Base-by-base conservation (phyloP, 2,113 vertebrate genomes). In the Malurus melanocephalus region DNA sequence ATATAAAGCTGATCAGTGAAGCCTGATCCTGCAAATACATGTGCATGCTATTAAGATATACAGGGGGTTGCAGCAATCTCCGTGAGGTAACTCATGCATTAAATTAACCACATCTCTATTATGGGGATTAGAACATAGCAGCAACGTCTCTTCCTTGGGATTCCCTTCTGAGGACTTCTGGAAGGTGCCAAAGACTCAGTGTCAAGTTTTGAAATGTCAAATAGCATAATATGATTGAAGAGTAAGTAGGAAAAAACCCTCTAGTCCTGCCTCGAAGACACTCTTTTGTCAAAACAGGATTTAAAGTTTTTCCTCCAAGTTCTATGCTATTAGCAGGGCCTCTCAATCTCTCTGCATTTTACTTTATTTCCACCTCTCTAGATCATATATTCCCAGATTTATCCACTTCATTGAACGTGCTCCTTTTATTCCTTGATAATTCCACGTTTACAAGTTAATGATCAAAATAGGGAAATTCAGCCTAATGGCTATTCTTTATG, bases 291-390 rank as follows among this genome's bases (percentile, higher is more conserved):
- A 61, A 23, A 85, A 22, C 51, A 89, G 59, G 24, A 51, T 57
- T 76, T 73, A 13, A 3, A 80, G 59, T 3, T 59, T 78, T 59
- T 24, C 26, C 26, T 60, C 77, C 0, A 5, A 48, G 38, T 51
- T 73, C 32, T 20, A 3, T 0, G 0, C 26, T 38, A 9, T 53
- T 27, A 49, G 42, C 5, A 45, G 16, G 20, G 18, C 6, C 32
- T 53, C 22, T 85, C 69, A 57, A 3, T 7, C 27, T 71, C 45
- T 67, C 46, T 35, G 48, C 5, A 3, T 43, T 3, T 64, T 28
- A 11, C n/a, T 77, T 73, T 26, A 52, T 60, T 69, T 74, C 33
- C 35, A 75, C 7, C 20, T 80, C 45, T 52, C 72, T 56, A 61
- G 12, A 65, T 7, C 10, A 10, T 19, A 4, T 42, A 65, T 30